Conservation (phyloP, 2,797 vertebrate genomes). For the Argyrosomus regius region DNA sequence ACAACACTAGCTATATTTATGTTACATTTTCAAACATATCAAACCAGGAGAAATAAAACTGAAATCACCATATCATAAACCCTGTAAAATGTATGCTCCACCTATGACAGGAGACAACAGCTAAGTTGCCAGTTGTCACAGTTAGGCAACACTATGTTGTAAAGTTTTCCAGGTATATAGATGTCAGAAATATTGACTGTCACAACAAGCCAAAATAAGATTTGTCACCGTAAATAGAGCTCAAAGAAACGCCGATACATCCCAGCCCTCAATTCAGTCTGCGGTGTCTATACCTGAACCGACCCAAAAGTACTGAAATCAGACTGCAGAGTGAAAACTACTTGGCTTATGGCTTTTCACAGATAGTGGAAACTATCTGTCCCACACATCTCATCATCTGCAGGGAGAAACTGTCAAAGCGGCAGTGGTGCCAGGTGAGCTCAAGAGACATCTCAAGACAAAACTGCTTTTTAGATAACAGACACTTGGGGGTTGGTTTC, state of each 20-base stretch:
- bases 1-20: neutral
- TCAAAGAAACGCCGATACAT: neutral
- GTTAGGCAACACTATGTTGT: neutral
- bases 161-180: neutral
- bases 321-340: neutral
- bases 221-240: neutral
- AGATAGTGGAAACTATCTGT: slow-evolving; percentile 1
- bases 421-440: neutral
- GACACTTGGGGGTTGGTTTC: neutral
- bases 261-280: slow-evolving; percentile 1
- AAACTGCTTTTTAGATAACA: neutral
- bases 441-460: neutral
- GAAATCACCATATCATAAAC: neutral
- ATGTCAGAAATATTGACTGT: neutral
- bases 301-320: neutral
- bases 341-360: neutral
- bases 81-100: neutral
- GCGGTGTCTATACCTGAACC: neutral
- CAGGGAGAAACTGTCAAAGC: neutral
- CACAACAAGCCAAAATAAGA: neutral
- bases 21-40: neutral
- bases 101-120: neutral
- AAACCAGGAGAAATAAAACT: neutral
- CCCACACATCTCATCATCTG: neutral
- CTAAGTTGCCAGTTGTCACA: neutral